Evolutionary conservation across 2,888 invertebrate species (phyloP).

Genomic region (Diarsia mendica): DNA sequence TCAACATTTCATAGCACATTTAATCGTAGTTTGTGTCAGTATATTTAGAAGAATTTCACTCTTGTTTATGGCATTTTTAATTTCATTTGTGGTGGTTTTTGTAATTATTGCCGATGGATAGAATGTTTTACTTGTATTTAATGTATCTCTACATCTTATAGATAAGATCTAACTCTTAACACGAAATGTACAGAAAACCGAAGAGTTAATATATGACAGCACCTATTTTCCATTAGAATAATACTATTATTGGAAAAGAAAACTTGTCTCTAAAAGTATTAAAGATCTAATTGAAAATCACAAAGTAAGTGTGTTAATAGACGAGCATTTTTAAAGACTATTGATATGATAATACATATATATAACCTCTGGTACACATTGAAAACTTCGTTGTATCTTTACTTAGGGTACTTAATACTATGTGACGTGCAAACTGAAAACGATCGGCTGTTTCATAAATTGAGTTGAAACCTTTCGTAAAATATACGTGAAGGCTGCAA

Average conservation of each 20-base stretch:
- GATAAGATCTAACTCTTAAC: constrained; percentile 50
- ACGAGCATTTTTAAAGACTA: constrained; percentile 47
- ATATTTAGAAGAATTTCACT: constrained; percentile 75
- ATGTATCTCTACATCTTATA: constrained; percentile 63
- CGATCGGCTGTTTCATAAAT: constrained; percentile 1
- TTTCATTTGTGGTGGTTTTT: constrained; percentile 69
- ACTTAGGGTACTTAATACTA: constrained; percentile 18
- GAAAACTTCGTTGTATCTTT: constrained; percentile 45
- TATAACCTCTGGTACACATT: constrained; percentile 16
- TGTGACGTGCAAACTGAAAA: constrained; percentile 19
- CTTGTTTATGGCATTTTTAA: constrained; percentile 76
- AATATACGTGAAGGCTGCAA: constrained; percentile 5
- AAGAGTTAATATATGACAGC: constrained; percentile 33
- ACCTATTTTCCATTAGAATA: constrained; percentile 14
- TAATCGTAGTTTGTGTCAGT: constrained; percentile 80
- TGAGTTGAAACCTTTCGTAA: constrained; percentile 14
- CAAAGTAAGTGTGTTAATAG: constrained; percentile 15
- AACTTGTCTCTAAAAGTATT: background rate
- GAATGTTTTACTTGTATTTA: constrained; percentile 57
- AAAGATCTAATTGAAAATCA: background rate
- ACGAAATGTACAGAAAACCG: constrained; percentile 48
- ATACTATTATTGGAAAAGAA: constrained; percentile 17
- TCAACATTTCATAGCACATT: constrained; percentile 76
- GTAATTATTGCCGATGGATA: constrained; percentile 57
- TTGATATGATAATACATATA: constrained; percentile 3